Percentiles rank a stretch among this genome's conserved stretches.
phyloP scores from a whole-genome alignment of 2,113 vertebrate genomes.

The Nicator chloris region DNA sequence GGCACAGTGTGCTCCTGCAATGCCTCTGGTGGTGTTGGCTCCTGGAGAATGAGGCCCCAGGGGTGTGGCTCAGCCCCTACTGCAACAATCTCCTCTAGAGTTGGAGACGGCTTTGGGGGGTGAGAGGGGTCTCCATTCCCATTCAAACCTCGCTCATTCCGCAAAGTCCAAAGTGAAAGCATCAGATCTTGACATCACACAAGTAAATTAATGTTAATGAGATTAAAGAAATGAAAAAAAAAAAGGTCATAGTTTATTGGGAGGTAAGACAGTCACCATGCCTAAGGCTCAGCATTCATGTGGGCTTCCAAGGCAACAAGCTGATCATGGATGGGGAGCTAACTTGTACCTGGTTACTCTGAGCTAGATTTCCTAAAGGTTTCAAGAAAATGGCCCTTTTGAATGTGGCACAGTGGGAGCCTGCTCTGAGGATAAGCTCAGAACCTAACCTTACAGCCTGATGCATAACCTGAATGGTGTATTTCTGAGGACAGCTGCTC shows the following conservation, averaged over 20 bases:
- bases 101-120: not conserved
- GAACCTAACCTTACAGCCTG: not conserved
- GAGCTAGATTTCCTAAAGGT: not conserved
- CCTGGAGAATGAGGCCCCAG: accelerated
- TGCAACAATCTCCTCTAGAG: not conserved
- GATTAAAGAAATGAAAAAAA: not conserved
- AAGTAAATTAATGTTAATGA: not conserved
- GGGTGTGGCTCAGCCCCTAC: not conserved
- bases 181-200: not conserved
- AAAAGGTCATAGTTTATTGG: not conserved
- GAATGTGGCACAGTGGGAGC: not conserved
- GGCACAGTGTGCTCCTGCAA: accelerated
- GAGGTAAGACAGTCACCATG: not conserved
- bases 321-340: not conserved
- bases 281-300: not conserved
- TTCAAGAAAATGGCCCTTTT: not conserved
- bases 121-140: not conserved
- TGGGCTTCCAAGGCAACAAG: not conserved
- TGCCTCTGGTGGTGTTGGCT: not conserved
- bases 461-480: not conserved
- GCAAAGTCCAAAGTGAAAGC: not conserved
- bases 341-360: not conserved
- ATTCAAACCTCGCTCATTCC: not conserved
- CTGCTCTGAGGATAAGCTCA: not conserved
- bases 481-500: not conserved